phyloP scores from a whole-genome alignment of 1,140 invertebrate species.

The Lanistes nyassanus region DNA sequence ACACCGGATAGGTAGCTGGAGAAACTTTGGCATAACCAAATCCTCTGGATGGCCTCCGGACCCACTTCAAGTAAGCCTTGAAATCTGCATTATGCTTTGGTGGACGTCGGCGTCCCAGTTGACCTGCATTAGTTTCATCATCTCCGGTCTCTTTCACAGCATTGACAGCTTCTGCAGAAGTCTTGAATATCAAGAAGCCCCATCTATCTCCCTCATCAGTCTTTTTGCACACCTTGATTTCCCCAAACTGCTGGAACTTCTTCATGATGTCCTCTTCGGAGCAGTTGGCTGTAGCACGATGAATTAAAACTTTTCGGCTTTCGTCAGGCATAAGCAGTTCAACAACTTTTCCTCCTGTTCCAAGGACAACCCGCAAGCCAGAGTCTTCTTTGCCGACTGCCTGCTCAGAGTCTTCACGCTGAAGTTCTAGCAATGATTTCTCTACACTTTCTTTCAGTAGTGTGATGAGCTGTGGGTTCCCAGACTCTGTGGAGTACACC shows the following conservation, averaged over 20 bases:
- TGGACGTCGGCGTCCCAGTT: conserved; percentile 11
- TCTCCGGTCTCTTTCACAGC: conserved; percentile 32
- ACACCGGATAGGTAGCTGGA: conserved; percentile 7
- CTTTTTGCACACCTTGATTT: conserved; percentile 25
- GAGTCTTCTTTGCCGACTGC: conserved; percentile 10
- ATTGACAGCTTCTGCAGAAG: conserved; percentile 32
- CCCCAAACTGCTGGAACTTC: conserved; percentile 35
- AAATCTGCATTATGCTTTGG: conserved; percentile 30
- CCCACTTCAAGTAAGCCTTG: conserved; percentile 47
- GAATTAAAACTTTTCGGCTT: conserved; percentile 31
- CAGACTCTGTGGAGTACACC: conserved; percentile 29
- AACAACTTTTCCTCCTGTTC: conserved; percentile 30
- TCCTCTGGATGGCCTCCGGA: conserved; percentile 38
- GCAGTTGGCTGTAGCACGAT: background rate
- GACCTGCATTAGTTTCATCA: conserved; percentile 21
- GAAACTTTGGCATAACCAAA: conserved; percentile 36
- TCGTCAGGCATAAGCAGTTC: conserved; percentile 34
- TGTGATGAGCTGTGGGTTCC: conserved; percentile 30
- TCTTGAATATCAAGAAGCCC: conserved; percentile 46
- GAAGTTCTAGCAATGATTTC: conserved; percentile 1
- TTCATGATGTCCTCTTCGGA: conserved; percentile 21
- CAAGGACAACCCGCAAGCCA: conserved; percentile 27
- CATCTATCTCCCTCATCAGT: conserved; percentile 27
- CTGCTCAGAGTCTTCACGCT: conserved; percentile 26
- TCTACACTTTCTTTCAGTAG: conserved; percentile 13